phyloP scores from a whole-genome alignment of 2,113 vertebrate genomes.

The Chaetops frenatus region DNA sequence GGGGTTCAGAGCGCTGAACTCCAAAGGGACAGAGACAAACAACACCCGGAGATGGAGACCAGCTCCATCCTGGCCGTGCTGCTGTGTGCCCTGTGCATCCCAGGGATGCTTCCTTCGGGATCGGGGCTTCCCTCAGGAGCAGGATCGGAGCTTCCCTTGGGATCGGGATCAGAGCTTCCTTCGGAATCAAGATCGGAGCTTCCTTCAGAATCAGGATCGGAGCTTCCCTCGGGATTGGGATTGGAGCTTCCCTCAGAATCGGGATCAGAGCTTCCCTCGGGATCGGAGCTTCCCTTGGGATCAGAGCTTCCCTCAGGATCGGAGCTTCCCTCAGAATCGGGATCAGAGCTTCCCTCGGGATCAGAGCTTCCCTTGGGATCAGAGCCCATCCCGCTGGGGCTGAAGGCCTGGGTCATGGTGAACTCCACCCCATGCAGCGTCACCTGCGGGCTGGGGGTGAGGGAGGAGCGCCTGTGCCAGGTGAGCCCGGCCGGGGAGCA shows the following conservation, averaged over 20 bases:
- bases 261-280: too few relatives aligned
- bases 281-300: neutral
- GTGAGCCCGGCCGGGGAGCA: neutral
- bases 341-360: too few relatives aligned
- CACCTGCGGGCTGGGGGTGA: conserved; percentile 84
- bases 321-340: too few relatives aligned
- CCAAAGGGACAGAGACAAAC: too few relatives aligned
- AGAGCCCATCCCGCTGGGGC: neutral
- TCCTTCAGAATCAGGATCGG: too few relatives aligned
- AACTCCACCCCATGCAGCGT: conserved; percentile 76
- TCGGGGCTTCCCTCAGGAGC: neutral
- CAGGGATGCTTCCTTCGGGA: rapidly evolving
- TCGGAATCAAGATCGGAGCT: too few relatives aligned
- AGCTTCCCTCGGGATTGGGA: too few relatives aligned
- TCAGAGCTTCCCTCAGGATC: neutral
- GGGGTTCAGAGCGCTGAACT: rapidly evolving
- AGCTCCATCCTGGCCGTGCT: neutral
- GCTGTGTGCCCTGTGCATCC: neutral
- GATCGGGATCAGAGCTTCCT: rapidly evolving
- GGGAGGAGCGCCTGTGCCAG: conserved; percentile 73
- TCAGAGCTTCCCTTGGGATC: neutral
- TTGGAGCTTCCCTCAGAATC: too few relatives aligned
- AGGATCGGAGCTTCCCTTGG: neutral
- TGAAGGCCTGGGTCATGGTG: conserved; percentile 10
- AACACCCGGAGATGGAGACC: neutral